Evolutionary conservation across 2,888 invertebrate species (phyloP).

Genomic region (Megamerina dolium): DNA sequence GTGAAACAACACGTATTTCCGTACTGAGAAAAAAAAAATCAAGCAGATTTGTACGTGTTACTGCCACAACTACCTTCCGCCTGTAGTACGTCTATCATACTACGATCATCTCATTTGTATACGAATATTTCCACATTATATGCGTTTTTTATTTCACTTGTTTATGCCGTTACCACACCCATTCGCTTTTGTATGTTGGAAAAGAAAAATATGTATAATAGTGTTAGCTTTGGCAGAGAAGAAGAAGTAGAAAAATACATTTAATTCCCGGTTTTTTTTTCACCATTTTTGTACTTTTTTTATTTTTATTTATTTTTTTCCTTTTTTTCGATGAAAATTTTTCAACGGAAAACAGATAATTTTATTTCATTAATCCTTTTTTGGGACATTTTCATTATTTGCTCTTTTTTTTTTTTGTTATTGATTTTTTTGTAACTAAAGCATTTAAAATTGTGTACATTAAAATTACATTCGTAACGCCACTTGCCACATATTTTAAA

Average conservation of each 20-base stretch:
- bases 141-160: no score
- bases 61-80: constrained; percentile 5
- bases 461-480: constrained; percentile 22
- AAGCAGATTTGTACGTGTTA: constrained; percentile 23
- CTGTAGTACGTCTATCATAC: constrained; percentile 1
- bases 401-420: no score
- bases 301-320: neutral
- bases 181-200: neutral
- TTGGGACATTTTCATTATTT: constrained; percentile 39
- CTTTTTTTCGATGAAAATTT: no score
- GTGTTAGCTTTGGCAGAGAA: neutral
- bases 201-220: neutral
- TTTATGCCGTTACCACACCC: no score
- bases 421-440: no score
- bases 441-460: constrained; percentile 20
- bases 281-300: no score
- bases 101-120: neutral
- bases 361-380: constrained; percentile 47
- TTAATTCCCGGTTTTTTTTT: constrained; percentile 8
- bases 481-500: constrained; percentile 27
- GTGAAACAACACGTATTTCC: constrained; percentile 32
- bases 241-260: neutral
- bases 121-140: no score
- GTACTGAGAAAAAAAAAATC: constrained; percentile 13
- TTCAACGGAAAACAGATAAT: constrained; percentile 38